Percentiles rank a stretch among this genome's conserved stretches.
phyloP scores from a whole-genome alignment of 2,797 vertebrate genomes.

The Cygnus olor region DNA sequence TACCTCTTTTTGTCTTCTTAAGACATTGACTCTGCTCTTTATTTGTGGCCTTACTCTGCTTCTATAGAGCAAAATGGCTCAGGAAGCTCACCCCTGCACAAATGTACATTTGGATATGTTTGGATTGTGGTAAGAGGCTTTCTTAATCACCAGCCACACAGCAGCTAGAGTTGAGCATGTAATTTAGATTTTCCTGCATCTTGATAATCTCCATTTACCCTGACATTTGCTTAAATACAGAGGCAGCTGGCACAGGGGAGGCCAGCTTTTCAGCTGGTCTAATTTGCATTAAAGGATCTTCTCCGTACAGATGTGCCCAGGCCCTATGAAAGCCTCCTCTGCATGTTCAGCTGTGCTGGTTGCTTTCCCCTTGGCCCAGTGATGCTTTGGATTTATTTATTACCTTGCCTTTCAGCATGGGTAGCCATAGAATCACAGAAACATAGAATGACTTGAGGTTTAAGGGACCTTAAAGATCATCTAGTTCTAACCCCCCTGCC shows the following conservation, averaged over 20 bases:
- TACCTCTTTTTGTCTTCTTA: not conserved
- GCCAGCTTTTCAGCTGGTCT: not conserved
- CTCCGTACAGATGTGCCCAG: not conserved
- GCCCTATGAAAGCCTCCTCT: not conserved
- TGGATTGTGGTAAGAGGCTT: not conserved
- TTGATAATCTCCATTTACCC: not conserved
- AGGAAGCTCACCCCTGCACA: not conserved
- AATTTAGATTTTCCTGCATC: not conserved
- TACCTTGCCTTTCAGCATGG: not conserved
- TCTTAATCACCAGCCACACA: not conserved
- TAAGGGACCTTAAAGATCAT: too few relatives aligned
- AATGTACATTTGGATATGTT: not conserved
- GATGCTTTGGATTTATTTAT: not conserved
- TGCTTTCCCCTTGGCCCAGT: not conserved
- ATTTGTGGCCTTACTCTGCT: not conserved
- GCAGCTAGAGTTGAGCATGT: not conserved
- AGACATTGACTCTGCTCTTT: not conserved
- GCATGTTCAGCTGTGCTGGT: not conserved
- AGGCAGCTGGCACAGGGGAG: not conserved
- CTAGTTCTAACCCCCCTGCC: too few relatives aligned
- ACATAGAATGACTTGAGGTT: too few relatives aligned
- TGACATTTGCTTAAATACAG: not conserved
- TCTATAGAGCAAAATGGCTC: not conserved
- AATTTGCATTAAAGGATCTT: not conserved
- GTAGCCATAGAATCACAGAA: not conserved